Percentiles rank a stretch among this genome's conserved stretches.
Conservation (phyloP, 2,113 vertebrate genomes). For the Arenaria interpres region DNA sequence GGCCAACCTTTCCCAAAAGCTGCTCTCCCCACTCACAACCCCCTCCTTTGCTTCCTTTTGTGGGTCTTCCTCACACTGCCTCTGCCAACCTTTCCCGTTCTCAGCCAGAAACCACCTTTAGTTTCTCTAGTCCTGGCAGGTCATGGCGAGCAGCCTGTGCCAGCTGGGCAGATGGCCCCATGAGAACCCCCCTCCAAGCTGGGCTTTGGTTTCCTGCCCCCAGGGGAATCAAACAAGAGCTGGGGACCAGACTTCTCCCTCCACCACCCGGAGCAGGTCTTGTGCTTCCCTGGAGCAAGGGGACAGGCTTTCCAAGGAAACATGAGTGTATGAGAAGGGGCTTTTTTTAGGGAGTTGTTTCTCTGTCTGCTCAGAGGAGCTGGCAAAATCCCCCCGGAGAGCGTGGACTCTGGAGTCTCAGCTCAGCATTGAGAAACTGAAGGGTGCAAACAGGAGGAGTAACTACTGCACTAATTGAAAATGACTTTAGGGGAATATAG, state of each 20-base stretch:
- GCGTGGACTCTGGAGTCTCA: neutral
- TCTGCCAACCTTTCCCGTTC: neutral
- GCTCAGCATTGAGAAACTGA: neutral
- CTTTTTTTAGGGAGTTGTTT: neutral
- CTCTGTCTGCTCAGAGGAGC: neutral
- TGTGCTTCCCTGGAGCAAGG: neutral
- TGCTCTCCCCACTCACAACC: fast-evolving
- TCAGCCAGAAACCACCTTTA: neutral
- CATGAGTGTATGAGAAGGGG: neutral
- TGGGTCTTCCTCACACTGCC: neutral
- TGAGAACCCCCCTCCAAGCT: fast-evolving
- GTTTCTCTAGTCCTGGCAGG: neutral
- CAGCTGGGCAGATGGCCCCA: neutral
- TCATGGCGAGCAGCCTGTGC: neutral
- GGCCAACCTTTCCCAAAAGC: neutral
- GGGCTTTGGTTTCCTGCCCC: neutral
- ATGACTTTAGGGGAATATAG: neutral
- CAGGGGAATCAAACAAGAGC: neutral
- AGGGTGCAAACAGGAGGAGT: neutral
- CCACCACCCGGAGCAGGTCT: neutral
- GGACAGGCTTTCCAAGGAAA: neutral
- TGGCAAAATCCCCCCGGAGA: neutral
- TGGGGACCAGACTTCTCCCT: neutral
- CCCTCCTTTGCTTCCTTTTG: neutral
- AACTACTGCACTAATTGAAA: neutral